These are phyloP conservation scores for Lampropteryx suffumata DNA, from an alignment of 2,888 invertebrate genomes.

Conservation along the genomic window DNA sequence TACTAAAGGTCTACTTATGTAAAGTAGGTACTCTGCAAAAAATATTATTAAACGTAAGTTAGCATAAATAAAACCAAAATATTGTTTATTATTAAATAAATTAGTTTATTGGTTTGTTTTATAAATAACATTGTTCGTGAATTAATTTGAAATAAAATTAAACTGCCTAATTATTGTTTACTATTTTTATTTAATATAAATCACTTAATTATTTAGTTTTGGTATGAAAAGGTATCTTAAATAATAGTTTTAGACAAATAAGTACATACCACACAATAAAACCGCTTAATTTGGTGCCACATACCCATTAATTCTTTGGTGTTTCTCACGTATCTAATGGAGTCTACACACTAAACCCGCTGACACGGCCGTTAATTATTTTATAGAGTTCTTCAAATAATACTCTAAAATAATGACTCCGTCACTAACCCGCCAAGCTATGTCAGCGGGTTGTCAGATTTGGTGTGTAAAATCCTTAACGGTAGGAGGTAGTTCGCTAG, in stretches of 20 bases:
- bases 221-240: conserved; percentile 10
- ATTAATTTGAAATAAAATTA: conserved; percentile 46
- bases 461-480: no score
- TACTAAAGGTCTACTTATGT: background rate
- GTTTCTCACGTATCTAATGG: background rate
- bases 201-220: background rate
- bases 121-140: conserved; percentile 55
- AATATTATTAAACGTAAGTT: background rate
- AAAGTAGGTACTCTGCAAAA: conserved; percentile 8
- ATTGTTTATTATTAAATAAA: conserved; percentile 46
- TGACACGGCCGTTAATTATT: no score
- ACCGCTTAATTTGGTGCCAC: background rate
- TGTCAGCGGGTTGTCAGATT: no score
- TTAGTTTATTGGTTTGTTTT: conserved; percentile 62
- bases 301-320: background rate
- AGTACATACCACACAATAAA: conserved; percentile 1
- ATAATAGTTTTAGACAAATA: conserved; percentile 5
- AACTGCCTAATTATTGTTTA: conserved; percentile 26
- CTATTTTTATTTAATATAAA: conserved; percentile 1
- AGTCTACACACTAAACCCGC: no score
- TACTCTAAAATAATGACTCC: no score
- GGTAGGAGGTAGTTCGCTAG: no score
- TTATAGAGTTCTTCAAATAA: no score
- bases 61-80: conserved; percentile 26
- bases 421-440: no score